Conservation (phyloP, 2,797 vertebrate genomes). For the Sarcophilus harrisii region DNA sequence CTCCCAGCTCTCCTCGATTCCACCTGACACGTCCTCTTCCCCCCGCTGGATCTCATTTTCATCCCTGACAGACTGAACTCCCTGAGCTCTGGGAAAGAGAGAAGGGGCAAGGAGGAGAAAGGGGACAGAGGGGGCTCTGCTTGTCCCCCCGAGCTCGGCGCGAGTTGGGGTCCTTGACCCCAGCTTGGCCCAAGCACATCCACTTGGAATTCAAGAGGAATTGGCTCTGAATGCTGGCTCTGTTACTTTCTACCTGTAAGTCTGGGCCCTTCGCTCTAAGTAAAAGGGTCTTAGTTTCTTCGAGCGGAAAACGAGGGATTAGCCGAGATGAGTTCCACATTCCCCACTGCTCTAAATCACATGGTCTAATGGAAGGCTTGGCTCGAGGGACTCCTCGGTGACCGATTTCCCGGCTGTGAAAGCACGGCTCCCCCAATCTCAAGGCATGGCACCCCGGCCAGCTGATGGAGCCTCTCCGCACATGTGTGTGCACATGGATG, state of each 20-base stretch:
- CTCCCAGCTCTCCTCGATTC: background rate
- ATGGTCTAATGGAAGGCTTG: background rate
- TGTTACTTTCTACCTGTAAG: background rate
- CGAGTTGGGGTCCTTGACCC: background rate
- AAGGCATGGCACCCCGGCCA: background rate
- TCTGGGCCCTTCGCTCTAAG: background rate
- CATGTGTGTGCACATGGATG: background rate
- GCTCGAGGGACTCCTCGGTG: background rate
- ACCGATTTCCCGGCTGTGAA: background rate
- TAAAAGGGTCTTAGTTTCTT: background rate
- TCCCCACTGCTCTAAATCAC: background rate
- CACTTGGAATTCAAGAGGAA: background rate
- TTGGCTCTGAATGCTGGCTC: background rate
- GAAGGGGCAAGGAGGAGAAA: background rate
- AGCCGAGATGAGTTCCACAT: background rate
- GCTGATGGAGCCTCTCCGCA: too few species aligned
- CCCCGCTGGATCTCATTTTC: background rate
- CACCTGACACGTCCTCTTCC: too few species aligned
- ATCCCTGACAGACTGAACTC: background rate
- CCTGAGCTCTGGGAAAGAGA: background rate
- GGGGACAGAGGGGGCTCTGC: background rate
- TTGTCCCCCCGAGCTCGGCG: background rate
- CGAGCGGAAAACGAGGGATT: background rate
- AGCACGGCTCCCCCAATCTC: background rate
- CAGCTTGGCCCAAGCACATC: background rate